Percentiles rank a stretch among this genome's conserved stretches.
These are phyloP conservation scores for Phenganax subtilis DNA, from an alignment of 92 coral and sea anemone genomes.

Conservation along the genomic window DNA sequence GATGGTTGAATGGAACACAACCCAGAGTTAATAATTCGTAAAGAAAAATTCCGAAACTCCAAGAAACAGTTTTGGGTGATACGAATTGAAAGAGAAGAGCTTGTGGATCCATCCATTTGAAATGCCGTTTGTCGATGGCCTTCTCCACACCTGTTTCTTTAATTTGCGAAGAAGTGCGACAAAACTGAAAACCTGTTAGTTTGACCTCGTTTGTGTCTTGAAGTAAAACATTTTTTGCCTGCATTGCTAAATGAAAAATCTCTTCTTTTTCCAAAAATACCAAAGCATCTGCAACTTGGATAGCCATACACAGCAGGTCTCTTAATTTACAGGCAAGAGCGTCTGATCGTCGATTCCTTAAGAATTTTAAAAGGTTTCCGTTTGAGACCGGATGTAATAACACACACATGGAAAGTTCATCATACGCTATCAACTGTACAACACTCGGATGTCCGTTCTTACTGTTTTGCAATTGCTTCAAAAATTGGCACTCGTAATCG, in stretches of 20 bases:
- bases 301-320: conserved; percentile 4
- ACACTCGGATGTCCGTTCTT: not conserved
- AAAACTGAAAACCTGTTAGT: conserved; percentile 23
- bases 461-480: not conserved
- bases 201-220: conserved; percentile 3
- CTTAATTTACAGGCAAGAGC: not conserved
- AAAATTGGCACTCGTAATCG: not conserved
- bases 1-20: conserved; percentile 31
- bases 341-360: conserved; percentile 18
- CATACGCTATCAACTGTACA: not conserved
- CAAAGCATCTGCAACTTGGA: conserved; percentile 20
- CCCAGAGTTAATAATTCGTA: conserved; percentile 29
- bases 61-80: conserved; percentile 7
- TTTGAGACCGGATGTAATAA: not conserved
- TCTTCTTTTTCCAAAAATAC: not conserved
- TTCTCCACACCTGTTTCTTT: not conserved
- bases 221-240: conserved; percentile 11
- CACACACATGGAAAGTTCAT: not conserved
- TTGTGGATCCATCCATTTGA: conserved; percentile 39
- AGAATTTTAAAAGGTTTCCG: conserved; percentile 3
- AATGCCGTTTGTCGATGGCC: conserved; percentile 7
- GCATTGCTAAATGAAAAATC: conserved; percentile 16
- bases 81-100: not conserved
- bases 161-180: not conserved
- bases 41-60: conserved; percentile 24